Percentiles rank a stretch among this genome's conserved stretches.
Evolutionary conservation across 2,113 vertebrate genomes (phyloP).

Genomic region (Ia io): DNA sequence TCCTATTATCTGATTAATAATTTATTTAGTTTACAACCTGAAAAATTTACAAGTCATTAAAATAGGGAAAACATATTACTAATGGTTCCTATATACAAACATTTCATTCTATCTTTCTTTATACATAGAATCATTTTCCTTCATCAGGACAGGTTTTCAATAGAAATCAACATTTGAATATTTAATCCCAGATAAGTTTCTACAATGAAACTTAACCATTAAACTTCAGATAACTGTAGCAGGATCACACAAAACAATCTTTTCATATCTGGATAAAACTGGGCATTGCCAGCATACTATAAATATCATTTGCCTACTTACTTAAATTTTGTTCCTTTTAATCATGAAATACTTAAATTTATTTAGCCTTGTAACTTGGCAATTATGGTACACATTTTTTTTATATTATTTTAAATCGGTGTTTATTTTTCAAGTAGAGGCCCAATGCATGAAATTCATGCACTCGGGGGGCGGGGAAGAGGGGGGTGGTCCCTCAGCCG

Average conservation of each 20-base stretch:
- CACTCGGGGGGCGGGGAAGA: too few species aligned
- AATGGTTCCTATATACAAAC: not conserved
- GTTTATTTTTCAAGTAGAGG: too few species aligned
- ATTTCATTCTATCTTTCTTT: not conserved
- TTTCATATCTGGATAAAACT: constrained; percentile 6
- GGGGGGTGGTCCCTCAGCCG: too few species aligned
- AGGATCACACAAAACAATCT: constrained; percentile 18
- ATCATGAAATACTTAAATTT: too few species aligned
- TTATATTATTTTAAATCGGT: too few species aligned
- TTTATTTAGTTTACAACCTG: not conserved
- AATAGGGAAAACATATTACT: not conserved
- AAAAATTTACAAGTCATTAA: not conserved
- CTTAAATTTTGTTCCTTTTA: too few species aligned
- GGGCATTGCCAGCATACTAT: not conserved
- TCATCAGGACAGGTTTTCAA: not conserved
- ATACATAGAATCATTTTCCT: not conserved
- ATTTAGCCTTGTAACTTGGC: too few species aligned
- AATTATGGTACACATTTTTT: too few species aligned
- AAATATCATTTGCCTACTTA: not conserved
- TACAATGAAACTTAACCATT: not conserved
- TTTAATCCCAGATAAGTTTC: not conserved
- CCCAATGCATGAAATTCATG: too few species aligned
- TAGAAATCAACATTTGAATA: not conserved
- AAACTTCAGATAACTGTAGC: not conserved
- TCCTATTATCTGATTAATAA: not conserved